Conservation (phyloP, 2,888 invertebrate species). For the Orthosia gothica region DNA sequence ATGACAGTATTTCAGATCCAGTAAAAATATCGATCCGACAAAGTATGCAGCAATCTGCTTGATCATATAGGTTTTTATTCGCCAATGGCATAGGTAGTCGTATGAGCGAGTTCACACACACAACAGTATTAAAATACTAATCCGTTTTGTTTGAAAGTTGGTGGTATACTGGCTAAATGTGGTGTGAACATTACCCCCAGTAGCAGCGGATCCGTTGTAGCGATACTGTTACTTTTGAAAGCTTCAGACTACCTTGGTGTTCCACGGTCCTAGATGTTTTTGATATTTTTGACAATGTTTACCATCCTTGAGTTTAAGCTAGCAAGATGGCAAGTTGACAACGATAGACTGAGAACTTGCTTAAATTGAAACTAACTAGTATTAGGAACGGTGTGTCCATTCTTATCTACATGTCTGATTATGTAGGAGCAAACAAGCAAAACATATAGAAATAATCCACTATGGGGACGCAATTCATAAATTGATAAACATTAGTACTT, state of each 20-base stretch:
- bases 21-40: too few species aligned
- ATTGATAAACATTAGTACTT: conserved; percentile 22
- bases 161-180: too few species aligned
- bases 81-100: neutral
- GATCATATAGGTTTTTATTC: too few species aligned
- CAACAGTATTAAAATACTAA: too few species aligned
- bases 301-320: neutral
- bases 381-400: neutral
- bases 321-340: neutral
- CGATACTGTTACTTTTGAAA: neutral
- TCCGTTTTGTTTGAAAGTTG: too few species aligned
- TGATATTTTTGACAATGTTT: too few species aligned
- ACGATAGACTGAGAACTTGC: neutral
- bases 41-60: too few species aligned
- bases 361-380: neutral
- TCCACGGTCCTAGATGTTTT: neutral
- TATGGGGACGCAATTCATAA: neutral
- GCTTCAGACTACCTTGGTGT: neutral
- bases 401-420: neutral
- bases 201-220: too few species aligned
- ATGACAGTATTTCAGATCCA: too few species aligned
- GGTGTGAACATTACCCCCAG: too few species aligned
- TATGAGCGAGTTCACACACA: neutral
- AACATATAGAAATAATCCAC: neutral
- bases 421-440: neutral